Evolutionary conservation across 1,140 invertebrate genomes (phyloP).

Genomic region (Formica exsecta): DNA sequence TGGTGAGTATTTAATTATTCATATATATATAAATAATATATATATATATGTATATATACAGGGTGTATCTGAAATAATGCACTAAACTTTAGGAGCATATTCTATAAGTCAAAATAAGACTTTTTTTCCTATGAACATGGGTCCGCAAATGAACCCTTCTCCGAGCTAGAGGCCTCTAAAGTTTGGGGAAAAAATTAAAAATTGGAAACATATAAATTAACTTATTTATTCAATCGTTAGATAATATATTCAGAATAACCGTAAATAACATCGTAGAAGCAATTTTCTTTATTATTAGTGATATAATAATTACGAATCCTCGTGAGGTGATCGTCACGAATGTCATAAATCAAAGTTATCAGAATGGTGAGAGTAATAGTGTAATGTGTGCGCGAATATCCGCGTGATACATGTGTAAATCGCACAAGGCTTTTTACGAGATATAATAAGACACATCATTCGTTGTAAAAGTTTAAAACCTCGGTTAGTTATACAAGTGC

Average conservation of each 20-base stretch:
- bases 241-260: neutral
- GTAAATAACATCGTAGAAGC: neutral
- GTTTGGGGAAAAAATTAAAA: too few relatives aligned
- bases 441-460: constrained; percentile 35
- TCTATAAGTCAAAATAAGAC: too few relatives aligned
- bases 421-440: constrained; percentile 24
- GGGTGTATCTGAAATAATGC: too few relatives aligned
- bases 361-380: constrained; percentile 13
- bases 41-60: too few relatives aligned
- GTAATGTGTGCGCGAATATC: neutral
- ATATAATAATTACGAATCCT: constrained; percentile 5
- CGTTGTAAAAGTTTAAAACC: constrained; percentile 42
- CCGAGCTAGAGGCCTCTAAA: too few relatives aligned
- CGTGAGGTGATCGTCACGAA: neutral
- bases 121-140: too few relatives aligned
- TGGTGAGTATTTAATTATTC: constrained; percentile 53
- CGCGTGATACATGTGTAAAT: constrained; percentile 8
- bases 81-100: too few relatives aligned
- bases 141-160: too few relatives aligned
- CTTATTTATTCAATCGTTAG: neutral
- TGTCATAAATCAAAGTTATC: constrained; percentile 47
- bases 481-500: constrained; percentile 41
- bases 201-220: neutral
- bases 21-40: neutral
- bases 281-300: neutral